Base-by-base conservation (phyloP, 2,888 invertebrate species). In the Lordiphosa andalusiaca region DNA sequence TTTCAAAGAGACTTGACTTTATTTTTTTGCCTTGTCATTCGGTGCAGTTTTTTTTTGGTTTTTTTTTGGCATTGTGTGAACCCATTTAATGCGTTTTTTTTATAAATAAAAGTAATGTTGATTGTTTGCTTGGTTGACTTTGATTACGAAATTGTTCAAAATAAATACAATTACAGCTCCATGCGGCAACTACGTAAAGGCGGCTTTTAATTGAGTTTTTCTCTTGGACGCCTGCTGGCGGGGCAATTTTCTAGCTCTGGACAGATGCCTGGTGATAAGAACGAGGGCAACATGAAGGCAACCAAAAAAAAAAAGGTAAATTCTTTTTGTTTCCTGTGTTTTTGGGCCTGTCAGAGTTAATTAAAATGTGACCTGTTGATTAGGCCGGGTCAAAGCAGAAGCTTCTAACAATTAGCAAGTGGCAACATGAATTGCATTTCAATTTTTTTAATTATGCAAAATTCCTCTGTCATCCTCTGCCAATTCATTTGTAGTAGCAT, bases 81-180 rank as follows among this genome's bases (percentile, higher is more conserved):
- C 67, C 77, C 64, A 73, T 69, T 64, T 75, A 59, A 68, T 72
- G 69, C 51, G 61, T 54, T 57, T 41, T 9, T 9, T 37, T 37
- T 37, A 81, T 81, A 66, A 77, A 77, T 70, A 67, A 76, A 80
- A 75, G 80, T 75, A 82, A 78, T 75, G 83, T 82, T 82, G 83
- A 77, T 84, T 84, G 84, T 73, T 84, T 80, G 72, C 80, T 67
- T 72, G 60, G 71, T 67, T 65, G 75, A 64, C 72, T 84, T 82
- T 80, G 80, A 80, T 84, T 82, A 82, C 83, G 66, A 75, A 80
- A 84, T 78, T 84, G 76, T 75, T 84, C 66, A 81, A 81, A 77
- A 77, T 81, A 77, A 84, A 77, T 84, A 84, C 77, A 77, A 84
- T 81, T 84, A 76, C 73, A 48, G 49, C 54, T 23, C 67, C 41